A percentile compares a stretch with the other conserved stretches of the same genome.
Conservation (phyloP, 2,113 vertebrate genomes). For the Amblyopsis rosae region DNA sequence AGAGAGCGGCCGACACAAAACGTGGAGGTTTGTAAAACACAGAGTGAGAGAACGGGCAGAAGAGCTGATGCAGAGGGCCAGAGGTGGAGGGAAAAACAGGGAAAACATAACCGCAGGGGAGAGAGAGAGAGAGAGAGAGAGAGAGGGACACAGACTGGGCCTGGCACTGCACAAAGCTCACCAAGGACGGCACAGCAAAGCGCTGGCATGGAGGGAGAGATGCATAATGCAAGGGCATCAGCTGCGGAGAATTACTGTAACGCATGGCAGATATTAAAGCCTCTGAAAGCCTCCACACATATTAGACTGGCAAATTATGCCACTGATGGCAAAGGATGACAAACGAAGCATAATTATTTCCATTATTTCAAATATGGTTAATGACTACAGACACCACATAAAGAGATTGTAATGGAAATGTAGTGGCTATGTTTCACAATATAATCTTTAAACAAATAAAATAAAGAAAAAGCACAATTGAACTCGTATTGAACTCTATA, state of each 20-base stretch:
- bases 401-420: no score
- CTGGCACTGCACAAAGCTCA: conserved; percentile 44
- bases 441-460: no score
- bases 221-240: conserved; percentile 32
- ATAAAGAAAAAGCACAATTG: no score
- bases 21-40: conserved; percentile 46
- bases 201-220: conserved; percentile 23
- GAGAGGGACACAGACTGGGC: conserved; percentile 29
- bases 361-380: no score
- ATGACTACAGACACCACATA: no score
- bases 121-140: conserved; percentile 34
- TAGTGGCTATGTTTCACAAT: no score
- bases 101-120: background rate
- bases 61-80: background rate
- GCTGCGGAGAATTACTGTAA: conserved; percentile 6
- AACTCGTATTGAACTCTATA: no score
- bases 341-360: no score
- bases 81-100: no score
- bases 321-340: background rate
- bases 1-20: conserved; percentile 55
- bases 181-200: conserved; percentile 41
- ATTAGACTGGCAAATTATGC: background rate
- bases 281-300: conserved; percentile 13
- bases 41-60: conserved; percentile 33
- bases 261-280: conserved; percentile 20